phyloP scores from a whole-genome alignment of 2,888 invertebrate genomes.

The Plagodis pulveraria region DNA sequence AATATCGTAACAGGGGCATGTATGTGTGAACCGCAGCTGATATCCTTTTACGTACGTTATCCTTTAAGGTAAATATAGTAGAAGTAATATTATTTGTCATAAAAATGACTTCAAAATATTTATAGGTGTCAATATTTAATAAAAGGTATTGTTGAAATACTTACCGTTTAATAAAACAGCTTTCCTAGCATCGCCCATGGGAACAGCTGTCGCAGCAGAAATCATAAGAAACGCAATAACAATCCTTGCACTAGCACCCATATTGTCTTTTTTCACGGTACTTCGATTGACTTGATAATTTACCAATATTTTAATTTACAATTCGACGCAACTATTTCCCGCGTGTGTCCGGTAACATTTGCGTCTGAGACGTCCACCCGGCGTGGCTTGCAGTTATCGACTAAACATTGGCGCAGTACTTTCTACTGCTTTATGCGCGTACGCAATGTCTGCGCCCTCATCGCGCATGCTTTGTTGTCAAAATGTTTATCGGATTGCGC shows the following conservation, averaged over 20 bases:
- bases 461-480: constrained; percentile 43
- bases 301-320: constrained; percentile 47
- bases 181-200: constrained; percentile 62
- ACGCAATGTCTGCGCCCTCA: constrained; percentile 61
- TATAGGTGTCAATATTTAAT: too few species aligned
- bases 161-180: constrained; percentile 63
- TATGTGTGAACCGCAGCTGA: too few species aligned
- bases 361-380: constrained; percentile 67
- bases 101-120: too few species aligned
- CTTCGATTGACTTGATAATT: constrained; percentile 33
- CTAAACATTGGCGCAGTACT: constrained; percentile 71
- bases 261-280: constrained; percentile 57
- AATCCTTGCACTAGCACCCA: constrained; percentile 81
- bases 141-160: constrained; percentile 31
- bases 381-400: constrained; percentile 65
- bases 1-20: too few species aligned
- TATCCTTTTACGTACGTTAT: too few species aligned
- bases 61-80: too few species aligned
- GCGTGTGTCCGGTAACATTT: constrained; percentile 78
- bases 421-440: constrained; percentile 78
- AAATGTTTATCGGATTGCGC: constrained; percentile 45
- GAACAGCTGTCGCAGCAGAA: constrained; percentile 68
- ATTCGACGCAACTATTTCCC: constrained; percentile 79
- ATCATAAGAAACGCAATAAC: constrained; percentile 66
- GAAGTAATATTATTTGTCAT: too few species aligned